Evolutionary conservation across 1,140 invertebrate genomes (phyloP).

Genomic region (Fopius arisanus): DNA sequence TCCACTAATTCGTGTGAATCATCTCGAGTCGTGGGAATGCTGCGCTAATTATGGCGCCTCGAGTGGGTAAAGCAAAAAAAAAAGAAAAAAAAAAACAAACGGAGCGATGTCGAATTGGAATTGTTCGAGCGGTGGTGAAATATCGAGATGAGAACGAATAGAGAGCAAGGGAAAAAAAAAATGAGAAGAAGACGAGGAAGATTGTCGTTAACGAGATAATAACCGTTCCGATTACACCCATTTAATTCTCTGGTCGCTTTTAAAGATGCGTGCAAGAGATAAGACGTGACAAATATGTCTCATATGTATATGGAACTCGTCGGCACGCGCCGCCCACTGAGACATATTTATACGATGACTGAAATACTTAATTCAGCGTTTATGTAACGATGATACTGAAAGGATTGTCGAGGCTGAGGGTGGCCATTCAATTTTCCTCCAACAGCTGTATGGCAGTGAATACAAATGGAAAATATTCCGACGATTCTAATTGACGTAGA

Average conservation of each 20-base stretch:
- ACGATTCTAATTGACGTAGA: conserved; percentile 2
- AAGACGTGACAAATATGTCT: conserved; percentile 59
- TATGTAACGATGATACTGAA: not conserved
- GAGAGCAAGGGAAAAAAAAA: no score
- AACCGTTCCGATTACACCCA: conserved; percentile 53
- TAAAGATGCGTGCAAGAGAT: conserved; percentile 55
- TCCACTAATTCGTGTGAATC: no score
- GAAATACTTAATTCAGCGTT: conserved; percentile 20
- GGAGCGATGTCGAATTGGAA: not conserved
- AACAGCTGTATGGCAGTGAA: not conserved
- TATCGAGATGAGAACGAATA: not conserved
- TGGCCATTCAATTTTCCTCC: not conserved
- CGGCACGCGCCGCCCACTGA: conserved; percentile 41
- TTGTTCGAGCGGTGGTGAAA: not conserved
- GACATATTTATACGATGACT: conserved; percentile 9
- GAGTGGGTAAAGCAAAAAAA: not conserved
- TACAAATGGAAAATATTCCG: not conserved
- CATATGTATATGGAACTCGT: conserved; percentile 45
- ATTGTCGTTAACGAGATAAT: conserved; percentile 58
- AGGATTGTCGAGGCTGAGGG: not conserved
- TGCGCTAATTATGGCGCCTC: not conserved
- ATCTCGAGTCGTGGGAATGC: not conserved
- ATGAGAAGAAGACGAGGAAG: not conserved
- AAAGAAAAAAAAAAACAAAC: not conserved
- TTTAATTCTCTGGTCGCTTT: conserved; percentile 49